Evolutionary conservation across 2,797 vertebrate species (phyloP).

Genomic region (Poecilia gillii): DNA sequence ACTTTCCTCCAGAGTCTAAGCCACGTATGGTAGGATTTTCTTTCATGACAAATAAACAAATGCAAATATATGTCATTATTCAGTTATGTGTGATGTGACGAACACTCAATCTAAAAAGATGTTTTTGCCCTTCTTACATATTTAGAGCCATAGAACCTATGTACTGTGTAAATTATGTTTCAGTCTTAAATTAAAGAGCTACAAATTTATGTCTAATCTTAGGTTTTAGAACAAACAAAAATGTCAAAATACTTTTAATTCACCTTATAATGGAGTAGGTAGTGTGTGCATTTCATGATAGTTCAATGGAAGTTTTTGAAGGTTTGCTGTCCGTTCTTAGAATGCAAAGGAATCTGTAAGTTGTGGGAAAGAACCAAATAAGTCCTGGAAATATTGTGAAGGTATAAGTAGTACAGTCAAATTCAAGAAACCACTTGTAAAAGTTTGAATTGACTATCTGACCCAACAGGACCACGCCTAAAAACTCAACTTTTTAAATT

Average conservation of each 20-base stretch:
- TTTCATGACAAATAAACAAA: background rate
- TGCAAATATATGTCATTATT: background rate
- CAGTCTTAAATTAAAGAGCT: background rate
- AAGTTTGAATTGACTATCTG: background rate
- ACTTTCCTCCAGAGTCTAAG: background rate
- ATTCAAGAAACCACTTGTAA: background rate
- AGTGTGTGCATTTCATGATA: background rate
- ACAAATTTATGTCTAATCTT: background rate
- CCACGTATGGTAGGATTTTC: background rate
- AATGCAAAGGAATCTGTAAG: background rate
- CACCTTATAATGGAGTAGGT: too few species aligned
- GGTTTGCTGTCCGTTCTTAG: background rate
- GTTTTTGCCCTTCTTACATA: background rate
- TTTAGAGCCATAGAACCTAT: background rate
- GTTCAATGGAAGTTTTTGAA: background rate
- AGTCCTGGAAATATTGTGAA: background rate
- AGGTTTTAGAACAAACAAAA: slow-evolving; percentile 1
- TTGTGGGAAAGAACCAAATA: background rate
- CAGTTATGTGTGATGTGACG: background rate
- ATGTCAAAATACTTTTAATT: too few species aligned
- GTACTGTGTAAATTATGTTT: background rate
- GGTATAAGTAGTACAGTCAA: background rate
- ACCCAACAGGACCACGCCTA: background rate
- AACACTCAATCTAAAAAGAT: background rate
- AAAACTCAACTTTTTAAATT: background rate